phyloP scores from a whole-genome alignment of 2,797 vertebrate genomes.

The Geotrypetes seraphini region DNA sequence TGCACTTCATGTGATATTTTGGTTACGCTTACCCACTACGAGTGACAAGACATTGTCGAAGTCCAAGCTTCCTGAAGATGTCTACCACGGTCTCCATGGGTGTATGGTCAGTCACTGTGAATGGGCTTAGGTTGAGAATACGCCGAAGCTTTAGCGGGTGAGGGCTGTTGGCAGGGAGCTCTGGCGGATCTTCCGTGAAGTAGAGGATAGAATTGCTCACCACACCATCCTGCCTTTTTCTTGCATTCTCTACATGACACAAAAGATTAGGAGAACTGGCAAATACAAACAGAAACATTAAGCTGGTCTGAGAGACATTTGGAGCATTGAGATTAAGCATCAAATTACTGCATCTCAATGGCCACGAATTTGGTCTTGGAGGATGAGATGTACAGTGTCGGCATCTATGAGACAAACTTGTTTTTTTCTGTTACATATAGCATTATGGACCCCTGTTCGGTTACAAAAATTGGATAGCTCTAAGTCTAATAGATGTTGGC shows the following conservation, averaged over 20 bases:
- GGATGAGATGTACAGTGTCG: no score
- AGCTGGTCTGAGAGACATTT: no score
- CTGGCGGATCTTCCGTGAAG: slow-evolving; percentile 87
- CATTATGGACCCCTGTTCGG: no score
- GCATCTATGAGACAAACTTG: no score
- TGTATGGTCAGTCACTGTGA: slow-evolving; percentile 95
- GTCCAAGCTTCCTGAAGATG: slow-evolving; percentile 92
- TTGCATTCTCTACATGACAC: slow-evolving; percentile 67
- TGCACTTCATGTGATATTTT: no score
- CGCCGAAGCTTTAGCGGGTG: slow-evolving; percentile 84
- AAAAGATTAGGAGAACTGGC: background rate
- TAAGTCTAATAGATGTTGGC: no score
- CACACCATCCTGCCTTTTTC: slow-evolving; percentile 91
- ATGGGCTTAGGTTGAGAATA: slow-evolving; percentile 91
- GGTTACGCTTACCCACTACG: slow-evolving; percentile 76
- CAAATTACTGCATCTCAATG: no score
- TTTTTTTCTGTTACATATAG: no score
- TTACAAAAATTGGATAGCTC: no score
- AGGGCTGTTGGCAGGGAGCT: slow-evolving; percentile 76
- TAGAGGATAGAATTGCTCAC: slow-evolving; percentile 94
- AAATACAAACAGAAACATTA: no score
- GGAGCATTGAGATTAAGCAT: no score
- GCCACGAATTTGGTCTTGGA: no score
- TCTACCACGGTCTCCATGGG: slow-evolving; percentile 98
- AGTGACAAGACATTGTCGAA: slow-evolving; percentile 92